Conservation (phyloP, 2,113 vertebrate genomes). For the Prionailurus bengalensis region DNA sequence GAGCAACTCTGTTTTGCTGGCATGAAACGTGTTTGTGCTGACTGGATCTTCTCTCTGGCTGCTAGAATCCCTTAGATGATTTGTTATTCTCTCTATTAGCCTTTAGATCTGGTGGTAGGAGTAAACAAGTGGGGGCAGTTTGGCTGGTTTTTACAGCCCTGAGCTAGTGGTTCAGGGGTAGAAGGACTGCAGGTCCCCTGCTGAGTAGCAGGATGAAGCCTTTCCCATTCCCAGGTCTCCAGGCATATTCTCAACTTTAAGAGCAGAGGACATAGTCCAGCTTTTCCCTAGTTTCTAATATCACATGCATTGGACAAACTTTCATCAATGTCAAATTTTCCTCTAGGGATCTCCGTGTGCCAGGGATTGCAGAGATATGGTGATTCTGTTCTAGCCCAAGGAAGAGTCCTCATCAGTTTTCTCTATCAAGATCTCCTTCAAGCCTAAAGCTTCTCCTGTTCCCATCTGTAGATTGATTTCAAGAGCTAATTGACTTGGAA, state of each 20-base stretch:
- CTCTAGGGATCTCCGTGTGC: neutral
- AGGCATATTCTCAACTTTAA: neutral
- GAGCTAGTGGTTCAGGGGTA: neutral
- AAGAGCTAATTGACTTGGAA: neutral
- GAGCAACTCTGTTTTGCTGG: slow-evolving; percentile 15
- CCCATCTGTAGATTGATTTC: neutral
- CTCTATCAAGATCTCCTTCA: neutral
- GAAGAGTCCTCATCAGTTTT: neutral
- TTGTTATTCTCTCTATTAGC: slow-evolving; percentile 51
- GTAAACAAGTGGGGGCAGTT: neutral
- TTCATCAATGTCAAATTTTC: neutral
- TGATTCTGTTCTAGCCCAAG: neutral
- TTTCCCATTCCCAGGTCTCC: neutral
- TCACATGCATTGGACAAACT: neutral
- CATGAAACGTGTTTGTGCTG: neutral
- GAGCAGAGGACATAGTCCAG: neutral
- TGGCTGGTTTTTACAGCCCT: neutral
- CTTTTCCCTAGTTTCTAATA: neutral
- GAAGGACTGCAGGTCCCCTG: neutral
- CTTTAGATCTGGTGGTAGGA: neutral
- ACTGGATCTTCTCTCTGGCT: neutral
- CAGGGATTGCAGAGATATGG: neutral
- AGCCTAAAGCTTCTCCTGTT: neutral
- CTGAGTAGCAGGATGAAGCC: neutral
- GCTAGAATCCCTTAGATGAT: neutral